Base-by-base conservation (phyloP, 2,113 vertebrate genomes). In the Oreotrochilus melanogaster region DNA sequence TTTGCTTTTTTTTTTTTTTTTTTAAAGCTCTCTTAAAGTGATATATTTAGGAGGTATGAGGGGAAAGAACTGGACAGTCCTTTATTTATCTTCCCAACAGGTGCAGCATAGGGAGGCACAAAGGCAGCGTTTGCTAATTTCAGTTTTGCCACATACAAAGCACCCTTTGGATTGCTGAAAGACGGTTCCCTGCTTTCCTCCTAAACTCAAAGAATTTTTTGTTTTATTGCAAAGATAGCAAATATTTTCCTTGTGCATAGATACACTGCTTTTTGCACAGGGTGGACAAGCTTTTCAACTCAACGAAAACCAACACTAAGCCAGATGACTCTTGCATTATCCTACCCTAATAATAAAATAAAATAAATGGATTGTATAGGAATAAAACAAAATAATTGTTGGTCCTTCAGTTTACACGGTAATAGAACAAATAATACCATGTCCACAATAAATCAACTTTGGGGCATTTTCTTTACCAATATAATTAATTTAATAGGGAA, bases 31-130 rank as follows among this genome's bases (percentile, higher is more conserved):
- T 97, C 95, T 95, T 95, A 92, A 97, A 96, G 97, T 18, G 91
- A 97, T 98, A 97, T 98, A 97, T 98, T 98, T 98, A 98, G 97
- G 96, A 88, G 17, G 80, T 93, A 95, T 88, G 92, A 98, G 84
- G 92, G 96, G 95, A 98, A 98, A 98, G 97, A 97, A 96, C 95
- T 88, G 94, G 89, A 81, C 92, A 88, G 95, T 62, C 96, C 97
- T 98, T 97, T 98, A 98, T 98, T 98, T 98, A 97, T 98, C 97
- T 98, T 97, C 96, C 93, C 96, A 98, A 98, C 97, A 98, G 98
- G 98, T 98, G 98, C 97, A 97, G 88, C 72, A 78, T 0, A 64
- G 82, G 84, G 72, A 87, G 82, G 89, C 94, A 97, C 94, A 95
- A 97, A 98, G 93, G 88, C 96, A 93, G 27, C 42, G 54, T 78